Base-by-base conservation (phyloP, 2,113 vertebrate genomes). In the Scatophagus argus region DNA sequence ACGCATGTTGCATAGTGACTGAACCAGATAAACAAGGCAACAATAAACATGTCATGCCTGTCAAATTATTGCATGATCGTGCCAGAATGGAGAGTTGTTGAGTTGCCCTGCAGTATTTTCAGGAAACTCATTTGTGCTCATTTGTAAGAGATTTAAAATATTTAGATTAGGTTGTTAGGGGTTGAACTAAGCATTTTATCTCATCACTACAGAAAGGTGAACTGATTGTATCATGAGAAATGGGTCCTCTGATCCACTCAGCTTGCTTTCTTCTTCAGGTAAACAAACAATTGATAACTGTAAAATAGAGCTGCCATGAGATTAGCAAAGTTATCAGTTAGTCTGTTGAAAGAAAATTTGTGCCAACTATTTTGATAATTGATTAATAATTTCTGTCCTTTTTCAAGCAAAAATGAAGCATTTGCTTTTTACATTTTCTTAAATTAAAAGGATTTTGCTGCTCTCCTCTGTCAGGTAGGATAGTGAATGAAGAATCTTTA, bases 231-330 rank as follows among this genome's bases (percentile, higher is more conserved):
- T 46, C 32, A 19, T 25, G n/a, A 27, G n/a, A 38, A 47, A 14
- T n/a, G n/a, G n/a, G n/a, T n/a, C n/a, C n/a, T n/a, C 49, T 25
- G 6, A 25, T 59, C 34, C 14, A 59, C 36, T 38, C 47, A 46
- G 17, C 5, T 56, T 31, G 41, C 46, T 25, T 43, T 46, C n/a
- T 31, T 74, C 51, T 46, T 13, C 68, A 43, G 38, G 55, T 82
- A 36, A 46, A 47, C 19, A 9, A 12, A 8, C n/a, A n/a, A n/a
- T n/a, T n/a, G n/a, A n/a, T n/a, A n/a, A n/a, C n/a, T n/a, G n/a
- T n/a, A n/a, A n/a, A n/a, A n/a, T n/a, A n/a, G n/a, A n/a, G n/a
- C n/a, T n/a, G n/a, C n/a, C n/a, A n/a, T n/a, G n/a, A n/a, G n/a
- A n/a, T n/a, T n/a, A n/a, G n/a, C n/a, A n/a, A n/a, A n/a, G n/a